These are phyloP conservation scores for Callosobruchus maculatus DNA, from an alignment of 2,888 invertebrate species.

Conservation along the genomic window DNA sequence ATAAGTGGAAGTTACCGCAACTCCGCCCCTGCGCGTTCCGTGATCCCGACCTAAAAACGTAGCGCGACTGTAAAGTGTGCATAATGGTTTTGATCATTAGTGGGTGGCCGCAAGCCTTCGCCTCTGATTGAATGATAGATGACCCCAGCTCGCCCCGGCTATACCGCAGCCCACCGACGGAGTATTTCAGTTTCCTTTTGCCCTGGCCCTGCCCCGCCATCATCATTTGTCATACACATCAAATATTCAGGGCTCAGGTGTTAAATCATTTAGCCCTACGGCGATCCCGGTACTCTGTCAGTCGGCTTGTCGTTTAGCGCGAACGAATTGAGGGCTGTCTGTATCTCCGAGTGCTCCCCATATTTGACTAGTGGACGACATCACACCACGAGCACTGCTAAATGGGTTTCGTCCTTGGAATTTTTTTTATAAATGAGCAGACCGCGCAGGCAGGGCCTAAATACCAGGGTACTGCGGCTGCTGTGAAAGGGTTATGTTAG, in stretches of 20 bases:
- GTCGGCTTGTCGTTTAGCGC: not conserved
- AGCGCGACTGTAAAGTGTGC: constrained; percentile 19
- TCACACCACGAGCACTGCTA: too few species aligned
- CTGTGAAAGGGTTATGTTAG: too few species aligned
- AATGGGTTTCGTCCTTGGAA: too few species aligned
- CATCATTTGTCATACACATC: constrained; percentile 27
- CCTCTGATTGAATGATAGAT: constrained; percentile 42
- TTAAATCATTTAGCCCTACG: constrained; percentile 5
- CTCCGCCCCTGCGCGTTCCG: not conserved
- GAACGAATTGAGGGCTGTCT: not conserved
- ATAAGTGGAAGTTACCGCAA: not conserved
- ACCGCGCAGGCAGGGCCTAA: too few species aligned
- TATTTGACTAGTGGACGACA: not conserved
- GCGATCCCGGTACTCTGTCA: not conserved
- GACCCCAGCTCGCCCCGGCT: constrained; percentile 20
- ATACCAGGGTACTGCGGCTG: too few species aligned
- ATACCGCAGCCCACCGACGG: constrained; percentile 21
- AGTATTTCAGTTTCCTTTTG: constrained; percentile 2
- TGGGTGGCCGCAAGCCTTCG: constrained; percentile 30
- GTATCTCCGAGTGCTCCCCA: not conserved
- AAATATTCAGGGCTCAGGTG: constrained; percentile 22
- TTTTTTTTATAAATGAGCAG: too few species aligned
- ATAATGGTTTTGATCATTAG: constrained; percentile 41
- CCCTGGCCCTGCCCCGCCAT: constrained; percentile 14
- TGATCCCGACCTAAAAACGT: not conserved